Conservation (phyloP, 2,797 vertebrate species). For the Liasis olivaceus region DNA sequence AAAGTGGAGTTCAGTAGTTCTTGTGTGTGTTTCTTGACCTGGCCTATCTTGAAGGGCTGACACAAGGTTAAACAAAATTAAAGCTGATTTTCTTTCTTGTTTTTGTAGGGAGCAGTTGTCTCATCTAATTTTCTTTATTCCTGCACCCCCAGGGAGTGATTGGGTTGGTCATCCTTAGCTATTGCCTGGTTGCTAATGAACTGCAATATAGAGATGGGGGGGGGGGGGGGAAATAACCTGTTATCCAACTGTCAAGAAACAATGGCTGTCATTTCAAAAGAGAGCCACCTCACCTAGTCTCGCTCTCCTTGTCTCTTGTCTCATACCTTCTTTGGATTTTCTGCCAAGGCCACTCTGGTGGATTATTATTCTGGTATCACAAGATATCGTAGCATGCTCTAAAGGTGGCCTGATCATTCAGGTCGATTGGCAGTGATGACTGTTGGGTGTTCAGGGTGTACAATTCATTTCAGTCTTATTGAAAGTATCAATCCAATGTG, state of each 20-base stretch:
- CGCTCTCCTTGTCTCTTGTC: not conserved
- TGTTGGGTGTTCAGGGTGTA: not conserved
- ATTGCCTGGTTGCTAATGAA: not conserved
- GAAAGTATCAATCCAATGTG: not conserved
- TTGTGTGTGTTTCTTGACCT: too few species aligned
- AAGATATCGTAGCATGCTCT: not conserved
- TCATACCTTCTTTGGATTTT: not conserved
- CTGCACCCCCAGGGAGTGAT: not conserved
- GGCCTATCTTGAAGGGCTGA: too few species aligned
- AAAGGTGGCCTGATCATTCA: not conserved
- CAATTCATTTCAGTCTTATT: not conserved
- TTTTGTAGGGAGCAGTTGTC: not conserved
- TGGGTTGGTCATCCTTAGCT: not conserved
- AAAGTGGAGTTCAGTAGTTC: too few species aligned
- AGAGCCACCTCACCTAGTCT: not conserved
- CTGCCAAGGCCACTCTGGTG: not conserved
- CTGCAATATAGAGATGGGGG: too few species aligned
- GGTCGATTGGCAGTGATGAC: not conserved
- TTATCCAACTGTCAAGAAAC: too few species aligned
- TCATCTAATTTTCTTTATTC: not conserved
- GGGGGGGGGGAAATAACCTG: too few species aligned
- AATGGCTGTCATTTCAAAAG: too few species aligned
- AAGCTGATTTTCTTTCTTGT: too few species aligned
- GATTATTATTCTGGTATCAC: not conserved
- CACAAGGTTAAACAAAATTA: too few species aligned